Base-by-base conservation (phyloP, 1,140 invertebrate genomes). In the Scaptomyza montana region DNA sequence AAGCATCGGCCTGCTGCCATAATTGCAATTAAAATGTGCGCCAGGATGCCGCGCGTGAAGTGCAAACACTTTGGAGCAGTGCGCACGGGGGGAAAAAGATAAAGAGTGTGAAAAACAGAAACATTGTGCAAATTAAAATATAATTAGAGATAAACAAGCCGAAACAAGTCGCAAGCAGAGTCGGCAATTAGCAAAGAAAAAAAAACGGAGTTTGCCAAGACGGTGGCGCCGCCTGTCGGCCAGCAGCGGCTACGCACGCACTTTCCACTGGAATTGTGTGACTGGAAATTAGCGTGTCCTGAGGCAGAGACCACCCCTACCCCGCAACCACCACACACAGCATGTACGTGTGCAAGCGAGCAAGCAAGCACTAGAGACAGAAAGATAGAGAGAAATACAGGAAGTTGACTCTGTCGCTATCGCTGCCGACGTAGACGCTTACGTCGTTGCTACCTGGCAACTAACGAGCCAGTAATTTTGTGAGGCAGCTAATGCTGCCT, bases 21-120 rank as follows among this genome's bases (percentile, higher is more conserved):
- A 90, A 90, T 90, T 90, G 87, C 87, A 90, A 90, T 90, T 82
- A 90, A 90, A 90, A 85, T 77, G 86, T 76, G 65, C 70, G 66
- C 63, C 77, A 50, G 50, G 59, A 51, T 59, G 61, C 51, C 50
- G 41, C 41, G 50, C 66, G 68, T 74, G 67, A 82, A 89, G 84
- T 79, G 84, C 84, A 87, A 87, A 87, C 84, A 87, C 82, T 86
- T 71, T 80, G 79, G 63, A 78, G 75, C 68, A 36, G 77, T 59
- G 67, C 56, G 55, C 74, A 8, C 13, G 33, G 41, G 19, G 57
- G 64, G 63, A 41, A 62, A 60, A 68, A 60, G 19, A 55, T 19
- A 55, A 21, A 16, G 13, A 43, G 39, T 28, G 25, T 25, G 25
- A 65, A 61, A 67, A 70, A 63, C 54, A 64, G 47, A 53, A 72